Base-by-base conservation (phyloP, 2,797 vertebrate species). In the Sphenopsis melanotis region DNA sequence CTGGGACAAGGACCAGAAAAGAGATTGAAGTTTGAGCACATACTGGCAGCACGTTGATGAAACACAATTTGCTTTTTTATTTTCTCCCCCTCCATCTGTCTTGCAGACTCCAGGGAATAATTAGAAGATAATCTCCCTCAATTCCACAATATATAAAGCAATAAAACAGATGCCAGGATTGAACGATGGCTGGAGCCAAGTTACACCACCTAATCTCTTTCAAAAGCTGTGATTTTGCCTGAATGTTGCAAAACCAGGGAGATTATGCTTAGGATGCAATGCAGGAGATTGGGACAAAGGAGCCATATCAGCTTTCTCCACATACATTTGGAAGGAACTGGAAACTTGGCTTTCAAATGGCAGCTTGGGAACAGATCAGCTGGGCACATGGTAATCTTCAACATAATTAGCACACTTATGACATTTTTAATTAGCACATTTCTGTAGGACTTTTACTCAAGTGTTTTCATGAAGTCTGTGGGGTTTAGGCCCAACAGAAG, bases 181-280 rank as follows among this genome's bases (percentile, higher is more conserved):
- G 91, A 87, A 79, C 0, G 11, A 64, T 85, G 37, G 29, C 74
- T 84, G 78, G n/a, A 87, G 72, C 82, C 65, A 53, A 84, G 52
- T 91, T 87, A 76, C 74, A 3, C 69, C 76, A 90, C 53, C 89
- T 79, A 87, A 94, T 83, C 92, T 76, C 79, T 90, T 91, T 95
- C 86, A 50, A 78, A 93, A 78, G 63, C 88, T 60, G 46, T 75
- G 91, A 91, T 96, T 95, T 96, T 93, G 77, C 71, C 87, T 17
- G 85, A 91, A 74, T 68, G 95, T 96, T 96, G 95, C 89, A 95
- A 96, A 96, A 96, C 74, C 80, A 91, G 87, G 74, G 86, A 83
- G 85, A 64, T 92, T 83, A 76, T 47, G 41, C 70, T 60, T 46
- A 41, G 70, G 65, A 39, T 0, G 34, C 47, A 91, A 79, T 8